phyloP scores from a whole-genome alignment of 2,888 invertebrate species.

The Hecatera dysodea region DNA sequence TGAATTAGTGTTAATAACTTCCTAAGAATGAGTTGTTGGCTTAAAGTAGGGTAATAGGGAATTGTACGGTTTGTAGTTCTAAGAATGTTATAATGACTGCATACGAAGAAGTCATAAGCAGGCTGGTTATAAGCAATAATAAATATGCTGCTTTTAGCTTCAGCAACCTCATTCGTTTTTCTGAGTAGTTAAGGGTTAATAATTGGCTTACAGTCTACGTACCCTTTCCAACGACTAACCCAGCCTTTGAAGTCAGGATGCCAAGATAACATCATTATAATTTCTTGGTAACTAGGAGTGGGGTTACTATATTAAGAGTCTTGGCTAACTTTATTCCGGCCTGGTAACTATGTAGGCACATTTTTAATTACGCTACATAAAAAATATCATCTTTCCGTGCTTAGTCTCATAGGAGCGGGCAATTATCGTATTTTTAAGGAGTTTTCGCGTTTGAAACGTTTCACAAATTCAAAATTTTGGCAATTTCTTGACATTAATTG shows the following conservation, averaged over 20 bases:
- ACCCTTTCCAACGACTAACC: not conserved
- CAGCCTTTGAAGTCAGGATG: constrained; percentile 7
- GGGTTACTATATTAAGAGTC: not conserved
- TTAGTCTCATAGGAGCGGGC: no score
- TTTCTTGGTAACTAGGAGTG: constrained; percentile 6
- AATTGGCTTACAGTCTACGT: not conserved
- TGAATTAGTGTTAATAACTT: constrained; percentile 69
- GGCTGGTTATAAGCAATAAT: not conserved
- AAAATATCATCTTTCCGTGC: no score
- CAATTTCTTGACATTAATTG: no score
- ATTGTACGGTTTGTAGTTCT: constrained; percentile 41
- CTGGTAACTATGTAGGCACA: not conserved
- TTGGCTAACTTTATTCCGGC: not conserved
- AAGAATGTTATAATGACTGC: constrained; percentile 28
- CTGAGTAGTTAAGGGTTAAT: not conserved
- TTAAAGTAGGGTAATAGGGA: constrained; percentile 28
- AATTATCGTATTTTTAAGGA: no score
- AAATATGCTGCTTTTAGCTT: not conserved
- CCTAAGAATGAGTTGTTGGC: constrained; percentile 38
- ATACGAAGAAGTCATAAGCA: not conserved
- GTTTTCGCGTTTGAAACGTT: no score
- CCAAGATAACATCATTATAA: constrained; percentile 7
- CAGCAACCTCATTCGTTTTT: not conserved
- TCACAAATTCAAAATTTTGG: no score
- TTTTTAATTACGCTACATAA: not conserved